Percentiles rank a stretch among this genome's conserved stretches.
These are phyloP conservation scores for Erannis defoliaria DNA, from an alignment of 2,888 invertebrate species.

Conservation along the genomic window DNA sequence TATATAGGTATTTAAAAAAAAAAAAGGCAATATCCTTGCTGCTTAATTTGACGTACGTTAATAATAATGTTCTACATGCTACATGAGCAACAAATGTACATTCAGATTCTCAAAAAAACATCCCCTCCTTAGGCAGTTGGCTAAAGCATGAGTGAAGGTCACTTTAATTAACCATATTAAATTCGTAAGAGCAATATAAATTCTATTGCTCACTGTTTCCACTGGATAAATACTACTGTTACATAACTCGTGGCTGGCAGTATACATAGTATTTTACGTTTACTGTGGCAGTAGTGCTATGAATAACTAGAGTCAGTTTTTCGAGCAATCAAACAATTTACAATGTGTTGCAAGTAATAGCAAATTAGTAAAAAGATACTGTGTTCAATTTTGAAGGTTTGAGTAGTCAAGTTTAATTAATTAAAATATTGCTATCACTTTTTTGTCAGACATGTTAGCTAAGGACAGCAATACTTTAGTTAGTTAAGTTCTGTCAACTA, in stretches of 20 bases:
- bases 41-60: too few species aligned
- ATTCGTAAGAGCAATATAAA: slow-evolving; percentile 7
- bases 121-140: too few species aligned
- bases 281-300: background rate
- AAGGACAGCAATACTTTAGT: too few species aligned
- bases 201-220: slow-evolving; percentile 1
- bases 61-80: too few species aligned
- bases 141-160: slow-evolving; percentile 5
- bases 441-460: too few species aligned
- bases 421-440: too few species aligned
- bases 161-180: slow-evolving; percentile 13
- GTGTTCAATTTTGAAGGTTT: background rate
- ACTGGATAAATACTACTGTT: slow-evolving; percentile 9
- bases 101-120: background rate
- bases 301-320: background rate
- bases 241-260: slow-evolving; percentile 1
- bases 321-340: background rate
- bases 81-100: background rate
- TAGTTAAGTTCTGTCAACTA: too few species aligned
- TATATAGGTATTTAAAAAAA: background rate
- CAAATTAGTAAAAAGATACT: background rate
- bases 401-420: too few species aligned
- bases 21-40: too few species aligned
- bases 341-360: slow-evolving; percentile 2
- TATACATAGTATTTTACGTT: too few species aligned